These are phyloP conservation scores for Spinus olivaceus DNA, from an alignment of 2,797 vertebrate species.

Conservation along the genomic window DNA sequence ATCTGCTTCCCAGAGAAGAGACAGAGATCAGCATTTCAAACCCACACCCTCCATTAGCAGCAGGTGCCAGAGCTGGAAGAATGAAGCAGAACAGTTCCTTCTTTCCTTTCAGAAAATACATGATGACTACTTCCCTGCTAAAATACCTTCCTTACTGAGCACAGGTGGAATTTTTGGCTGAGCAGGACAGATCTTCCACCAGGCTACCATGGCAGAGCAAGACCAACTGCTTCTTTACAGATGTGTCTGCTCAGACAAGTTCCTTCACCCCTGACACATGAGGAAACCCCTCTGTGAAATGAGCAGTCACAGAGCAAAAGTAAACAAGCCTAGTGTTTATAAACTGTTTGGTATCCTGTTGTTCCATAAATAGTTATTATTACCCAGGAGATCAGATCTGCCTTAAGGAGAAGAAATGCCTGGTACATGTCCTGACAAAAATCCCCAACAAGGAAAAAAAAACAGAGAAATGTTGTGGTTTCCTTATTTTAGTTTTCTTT, in stretches of 20 bases:
- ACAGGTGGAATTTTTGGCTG: neutral
- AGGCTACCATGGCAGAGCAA: neutral
- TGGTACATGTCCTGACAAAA: neutral
- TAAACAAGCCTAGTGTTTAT: constrained; percentile 44
- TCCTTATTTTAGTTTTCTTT: constrained; percentile 2
- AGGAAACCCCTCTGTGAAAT: constrained; percentile 31
- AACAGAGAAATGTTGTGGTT: neutral
- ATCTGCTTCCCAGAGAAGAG: neutral
- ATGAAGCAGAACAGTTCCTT: neutral
- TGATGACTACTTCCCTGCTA: neutral
- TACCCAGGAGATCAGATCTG: constrained; percentile 9
- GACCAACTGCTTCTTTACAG: neutral
- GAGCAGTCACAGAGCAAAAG: constrained; percentile 5
- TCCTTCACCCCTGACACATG: neutral
- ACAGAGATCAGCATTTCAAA: neutral
- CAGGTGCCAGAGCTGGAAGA: neutral
- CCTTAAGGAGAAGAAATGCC: constrained; percentile 1
- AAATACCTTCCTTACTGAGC: neutral
- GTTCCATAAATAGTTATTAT: constrained; percentile 39
- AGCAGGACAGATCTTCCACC: neutral
- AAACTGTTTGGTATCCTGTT: constrained; percentile 16
- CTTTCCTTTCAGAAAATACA: neutral
- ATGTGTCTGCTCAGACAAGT: neutral
- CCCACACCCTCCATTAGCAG: neutral
- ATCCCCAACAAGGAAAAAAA: neutral